These are phyloP conservation scores for Phallusia fumigata DNA, from an alignment of 23 tunicate species.

Conservation along the genomic window DNA sequence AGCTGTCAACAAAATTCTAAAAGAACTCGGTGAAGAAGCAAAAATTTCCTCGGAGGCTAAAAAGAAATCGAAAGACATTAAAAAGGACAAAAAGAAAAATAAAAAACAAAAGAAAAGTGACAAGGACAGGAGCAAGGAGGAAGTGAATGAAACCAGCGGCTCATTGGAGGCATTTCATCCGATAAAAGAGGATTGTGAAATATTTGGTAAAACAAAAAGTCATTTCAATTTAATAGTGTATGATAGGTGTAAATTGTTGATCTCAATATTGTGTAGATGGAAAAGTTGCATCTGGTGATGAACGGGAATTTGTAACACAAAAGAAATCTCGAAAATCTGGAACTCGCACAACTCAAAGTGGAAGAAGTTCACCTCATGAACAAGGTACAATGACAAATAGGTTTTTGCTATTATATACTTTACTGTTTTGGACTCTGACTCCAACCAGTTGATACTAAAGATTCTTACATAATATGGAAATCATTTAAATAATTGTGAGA, in stretches of 20 bases:
- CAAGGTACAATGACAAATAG: too few relatives aligned
- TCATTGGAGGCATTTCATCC: too few relatives aligned
- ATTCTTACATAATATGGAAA: too few relatives aligned
- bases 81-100: conserved; percentile 11
- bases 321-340: not conserved
- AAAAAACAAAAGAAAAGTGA: conserved; percentile 37
- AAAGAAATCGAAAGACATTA: not conserved
- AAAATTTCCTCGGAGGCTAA: not conserved
- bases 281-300: not conserved
- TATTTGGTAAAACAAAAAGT: too few relatives aligned
- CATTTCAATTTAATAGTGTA: too few relatives aligned
- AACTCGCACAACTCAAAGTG: not conserved
- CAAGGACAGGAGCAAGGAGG: conserved; percentile 11
- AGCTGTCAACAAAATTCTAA: not conserved
- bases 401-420: too few relatives aligned
- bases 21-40: not conserved
- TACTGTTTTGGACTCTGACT: too few relatives aligned
- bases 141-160: not conserved
- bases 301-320: not conserved
- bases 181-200: too few relatives aligned
- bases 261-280: not conserved
- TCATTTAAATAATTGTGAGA: too few relatives aligned
- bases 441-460: too few relatives aligned
- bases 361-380: too few relatives aligned
- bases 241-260: too few relatives aligned